Conservation (phyloP, 2,888 invertebrate genomes). For the Slavum lentiscoides region DNA sequence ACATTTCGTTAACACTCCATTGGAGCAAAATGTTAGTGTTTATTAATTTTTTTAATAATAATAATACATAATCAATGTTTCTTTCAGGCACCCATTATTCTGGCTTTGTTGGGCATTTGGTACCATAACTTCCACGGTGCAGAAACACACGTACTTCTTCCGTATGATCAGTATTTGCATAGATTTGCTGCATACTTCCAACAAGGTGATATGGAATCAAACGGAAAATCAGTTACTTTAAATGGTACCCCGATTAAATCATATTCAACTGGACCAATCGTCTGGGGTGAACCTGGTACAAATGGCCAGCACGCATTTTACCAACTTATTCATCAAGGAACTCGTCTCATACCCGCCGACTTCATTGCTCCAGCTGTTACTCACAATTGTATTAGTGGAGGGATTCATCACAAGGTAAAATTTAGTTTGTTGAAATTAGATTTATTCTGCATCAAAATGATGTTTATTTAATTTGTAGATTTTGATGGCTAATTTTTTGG, state of each 20-base stretch:
- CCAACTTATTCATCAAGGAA: slow-evolving; percentile 95
- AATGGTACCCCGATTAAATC: slow-evolving; percentile 23
- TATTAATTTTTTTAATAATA: slow-evolving; percentile 26
- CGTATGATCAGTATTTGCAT: slow-evolving; percentile 98
- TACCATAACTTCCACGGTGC: slow-evolving; percentile 93
- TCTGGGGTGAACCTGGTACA: slow-evolving; percentile 99
- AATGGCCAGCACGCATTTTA: slow-evolving; percentile 99
- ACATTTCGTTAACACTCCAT: slow-evolving; percentile 83
- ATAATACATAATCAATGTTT: not conserved
- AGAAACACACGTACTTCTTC: slow-evolving; percentile 93
- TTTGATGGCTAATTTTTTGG: slow-evolving; percentile 93
- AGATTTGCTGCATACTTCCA: slow-evolving; percentile 99
- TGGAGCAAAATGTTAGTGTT: slow-evolving; percentile 83
- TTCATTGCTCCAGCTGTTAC: slow-evolving; percentile 89
- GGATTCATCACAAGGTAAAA: slow-evolving; percentile 79
- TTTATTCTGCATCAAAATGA: not conserved
- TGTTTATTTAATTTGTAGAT: slow-evolving; percentile 64
- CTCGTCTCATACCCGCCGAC: slow-evolving; percentile 90
- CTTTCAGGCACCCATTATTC: slow-evolving; percentile 82
- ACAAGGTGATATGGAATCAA: slow-evolving; percentile 99
- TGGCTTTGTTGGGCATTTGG: slow-evolving; percentile 91
- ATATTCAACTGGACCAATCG: slow-evolving; percentile 73
- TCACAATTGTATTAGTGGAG: slow-evolving; percentile 81
- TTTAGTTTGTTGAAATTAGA: not conserved
- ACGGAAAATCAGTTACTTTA: slow-evolving; percentile 76